Conservation (phyloP, 2,113 vertebrate genomes). For the Alouatta palliata region DNA sequence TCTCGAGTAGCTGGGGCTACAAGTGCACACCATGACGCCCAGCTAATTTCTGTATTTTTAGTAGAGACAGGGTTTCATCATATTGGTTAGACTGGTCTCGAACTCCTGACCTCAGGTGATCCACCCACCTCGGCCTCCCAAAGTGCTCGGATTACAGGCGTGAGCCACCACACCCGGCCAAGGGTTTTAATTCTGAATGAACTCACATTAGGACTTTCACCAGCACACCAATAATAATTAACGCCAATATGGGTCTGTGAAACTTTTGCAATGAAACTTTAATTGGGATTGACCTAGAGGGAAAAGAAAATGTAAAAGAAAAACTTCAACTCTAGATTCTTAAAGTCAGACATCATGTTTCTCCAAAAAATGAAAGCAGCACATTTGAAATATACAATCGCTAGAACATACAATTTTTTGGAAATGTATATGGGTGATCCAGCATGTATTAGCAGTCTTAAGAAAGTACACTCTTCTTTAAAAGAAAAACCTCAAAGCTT, state of each 20-base stretch:
- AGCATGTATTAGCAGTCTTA: not conserved
- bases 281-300: conserved; percentile 48
- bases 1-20: not conserved
- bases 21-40: not conserved
- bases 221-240: conserved; percentile 76
- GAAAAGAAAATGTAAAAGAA: not conserved
- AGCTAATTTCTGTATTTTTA: not conserved
- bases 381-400: not conserved
- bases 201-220: conserved; percentile 78
- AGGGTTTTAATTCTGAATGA: conserved; percentile 77
- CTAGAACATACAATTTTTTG: not conserved
- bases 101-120: not conserved
- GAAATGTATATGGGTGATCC: not conserved
- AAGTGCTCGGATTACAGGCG: not conserved
- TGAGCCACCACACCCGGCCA: not conserved
- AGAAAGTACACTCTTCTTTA: not conserved
- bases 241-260: not conserved
- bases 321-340: conserved; percentile 1
- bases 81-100: not conserved
- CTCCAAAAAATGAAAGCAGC: not conserved
- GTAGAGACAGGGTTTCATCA: not conserved
- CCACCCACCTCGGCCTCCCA: not conserved
- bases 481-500: conserved; percentile 11
- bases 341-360: not conserved
- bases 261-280: conserved; percentile 59